Conservation (phyloP, 2,797 vertebrate species). For the Okamejei kenojei region DNA sequence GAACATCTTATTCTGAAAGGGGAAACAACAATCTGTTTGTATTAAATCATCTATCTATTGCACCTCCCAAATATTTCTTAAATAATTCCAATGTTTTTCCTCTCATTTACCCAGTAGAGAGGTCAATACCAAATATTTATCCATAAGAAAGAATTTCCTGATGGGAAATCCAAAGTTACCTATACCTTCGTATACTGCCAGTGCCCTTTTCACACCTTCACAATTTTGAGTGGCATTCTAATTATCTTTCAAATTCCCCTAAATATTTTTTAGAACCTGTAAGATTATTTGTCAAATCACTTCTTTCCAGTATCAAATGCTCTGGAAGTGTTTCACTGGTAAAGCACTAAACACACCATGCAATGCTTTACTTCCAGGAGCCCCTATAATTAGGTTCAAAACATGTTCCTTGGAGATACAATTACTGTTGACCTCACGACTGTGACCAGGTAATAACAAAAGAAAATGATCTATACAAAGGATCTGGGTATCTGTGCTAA, state of each 20-base stretch:
- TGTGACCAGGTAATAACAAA: background rate
- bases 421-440: background rate
- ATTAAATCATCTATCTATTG: background rate
- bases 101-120: background rate
- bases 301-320: background rate
- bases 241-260: background rate
- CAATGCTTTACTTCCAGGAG: background rate
- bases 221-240: background rate
- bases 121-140: background rate
- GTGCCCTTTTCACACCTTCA: background rate
- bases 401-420: background rate
- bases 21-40: background rate
- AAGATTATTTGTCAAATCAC: background rate
- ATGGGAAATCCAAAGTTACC: background rate
- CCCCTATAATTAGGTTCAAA: background rate
- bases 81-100: background rate
- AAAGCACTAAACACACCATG: background rate
- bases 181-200: background rate
- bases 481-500: background rate
- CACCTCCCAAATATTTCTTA: background rate
- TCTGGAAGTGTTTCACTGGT: background rate
- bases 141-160: background rate
- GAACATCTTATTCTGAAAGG: background rate
- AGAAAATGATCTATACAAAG: background rate
- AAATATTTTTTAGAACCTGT: background rate